Evolutionary conservation across 2,888 invertebrate species (phyloP).

Genomic region (Eurytoma californica): DNA sequence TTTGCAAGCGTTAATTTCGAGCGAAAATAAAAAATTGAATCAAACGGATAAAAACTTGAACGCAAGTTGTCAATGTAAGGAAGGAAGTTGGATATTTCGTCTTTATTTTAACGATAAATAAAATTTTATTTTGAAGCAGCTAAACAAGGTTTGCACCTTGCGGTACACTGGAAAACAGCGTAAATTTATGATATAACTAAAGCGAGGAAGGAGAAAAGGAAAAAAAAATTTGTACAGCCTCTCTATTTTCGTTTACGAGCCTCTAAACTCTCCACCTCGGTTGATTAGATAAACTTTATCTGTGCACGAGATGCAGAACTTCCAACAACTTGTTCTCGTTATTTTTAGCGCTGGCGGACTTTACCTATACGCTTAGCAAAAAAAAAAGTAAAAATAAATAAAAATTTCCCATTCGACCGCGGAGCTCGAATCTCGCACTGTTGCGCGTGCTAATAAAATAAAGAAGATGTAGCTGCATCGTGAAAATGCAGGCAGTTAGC

Average conservation of each 20-base stretch:
- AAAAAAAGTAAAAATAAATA: neutral
- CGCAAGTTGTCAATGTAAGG: too few species aligned
- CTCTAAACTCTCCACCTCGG: conserved; percentile 20
- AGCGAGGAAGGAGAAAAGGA: conserved; percentile 7
- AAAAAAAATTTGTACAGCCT: conserved; percentile 52
- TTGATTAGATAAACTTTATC: conserved; percentile 52
- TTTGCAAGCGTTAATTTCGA: too few species aligned
- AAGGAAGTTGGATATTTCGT: too few species aligned
- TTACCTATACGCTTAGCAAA: too few species aligned
- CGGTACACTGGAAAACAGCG: too few species aligned
- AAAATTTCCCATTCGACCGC: too few species aligned
- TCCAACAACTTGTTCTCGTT: neutral
- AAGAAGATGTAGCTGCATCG: neutral
- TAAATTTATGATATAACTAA: neutral
- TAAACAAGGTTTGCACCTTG: too few species aligned
- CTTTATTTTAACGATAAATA: too few species aligned
- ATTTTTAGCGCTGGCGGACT: neutral
- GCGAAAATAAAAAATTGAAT: too few species aligned
- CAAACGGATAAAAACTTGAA: too few species aligned
- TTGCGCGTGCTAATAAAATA: neutral
- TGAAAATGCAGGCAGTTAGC: neutral
- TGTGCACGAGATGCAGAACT: conserved; percentile 23
- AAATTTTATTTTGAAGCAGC: too few species aligned
- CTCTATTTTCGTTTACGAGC: conserved; percentile 49
- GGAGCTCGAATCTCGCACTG: neutral